Evolutionary conservation across 2,113 vertebrate species (phyloP), one percentile per base, ranked within the genome.

Genomic region (Colistium nudipinnis): DNA sequence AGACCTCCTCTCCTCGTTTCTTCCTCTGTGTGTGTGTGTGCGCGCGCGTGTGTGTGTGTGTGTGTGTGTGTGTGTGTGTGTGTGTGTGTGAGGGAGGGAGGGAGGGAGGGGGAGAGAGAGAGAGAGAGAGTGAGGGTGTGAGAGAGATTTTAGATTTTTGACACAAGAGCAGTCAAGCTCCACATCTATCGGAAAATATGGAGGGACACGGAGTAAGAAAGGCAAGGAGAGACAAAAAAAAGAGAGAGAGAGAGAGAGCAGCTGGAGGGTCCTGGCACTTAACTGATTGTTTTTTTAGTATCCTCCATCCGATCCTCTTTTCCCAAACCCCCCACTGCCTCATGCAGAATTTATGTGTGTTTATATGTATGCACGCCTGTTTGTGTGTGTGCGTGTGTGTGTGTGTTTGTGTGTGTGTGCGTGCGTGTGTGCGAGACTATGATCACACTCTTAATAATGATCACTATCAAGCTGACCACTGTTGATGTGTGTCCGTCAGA

Each of bases 281-380:
- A 84, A 78, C 80, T 67, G 83, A 91, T 91, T 87, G 89, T 83
- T 80, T 87, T 81, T 87, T 76, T 77, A 81, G 82, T 86, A 81
- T 82, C 78, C 79, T 68, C 63, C 59, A 67, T 84, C 80, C 28
- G 41, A 60, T 86, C 74, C 53, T 64, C 56, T 57, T n/a, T 2
- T 74, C 82, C 72, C 74, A 70, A n/a, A 75, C 76, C 81, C 80
- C 82, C 87, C 44, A 28, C 78, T 60, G 69, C 38, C 79, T 81
- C 51, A 62, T 63, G 44, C 51, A 13, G 53, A 57, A 70, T 81
- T 65, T 78, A 47, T 74, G 61, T 80, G 36, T 62, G 63, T 70
- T 41, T 82, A 28, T 67, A 45, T 73, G 19, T 62, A 13, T 45
- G 25, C 36, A 16, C 63, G 55, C 35, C 4, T 70, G 7, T 45